A percentile compares a stretch with the other conserved stretches of the same genome.
Evolutionary conservation across 2,888 invertebrate species (phyloP).

Genomic region (Ypsolopha sequella): DNA sequence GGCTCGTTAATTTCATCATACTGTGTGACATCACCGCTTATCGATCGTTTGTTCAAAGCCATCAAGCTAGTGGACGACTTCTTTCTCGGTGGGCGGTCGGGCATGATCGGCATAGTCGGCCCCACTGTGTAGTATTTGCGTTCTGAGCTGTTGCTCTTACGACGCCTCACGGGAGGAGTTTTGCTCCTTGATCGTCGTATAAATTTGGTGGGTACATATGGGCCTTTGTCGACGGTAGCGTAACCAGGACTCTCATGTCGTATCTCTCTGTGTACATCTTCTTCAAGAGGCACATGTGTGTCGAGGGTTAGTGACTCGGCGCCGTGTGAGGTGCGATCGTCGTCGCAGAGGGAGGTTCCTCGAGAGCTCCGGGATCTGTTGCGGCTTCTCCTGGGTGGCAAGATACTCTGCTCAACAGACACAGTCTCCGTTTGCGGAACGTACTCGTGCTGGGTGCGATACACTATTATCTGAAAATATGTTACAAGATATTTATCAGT

Average conservation of each 20-base stretch:
- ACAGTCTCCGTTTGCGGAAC: slow-evolving; percentile 68
- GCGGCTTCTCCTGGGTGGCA: slow-evolving; percentile 67
- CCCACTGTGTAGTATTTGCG: slow-evolving; percentile 79
- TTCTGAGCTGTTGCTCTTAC: slow-evolving; percentile 64
- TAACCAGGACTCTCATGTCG: slow-evolving; percentile 75
- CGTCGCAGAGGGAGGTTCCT: slow-evolving; percentile 72
- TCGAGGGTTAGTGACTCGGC: slow-evolving; percentile 75
- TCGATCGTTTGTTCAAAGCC: slow-evolving; percentile 56
- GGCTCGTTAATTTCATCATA: slow-evolving; percentile 74
- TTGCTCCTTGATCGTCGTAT: slow-evolving; percentile 68
- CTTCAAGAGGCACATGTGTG: slow-evolving; percentile 38
- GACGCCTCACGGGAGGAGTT: slow-evolving; percentile 50
- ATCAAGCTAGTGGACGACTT: slow-evolving; percentile 69
- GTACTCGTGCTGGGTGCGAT: slow-evolving; percentile 76
- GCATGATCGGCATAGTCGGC: slow-evolving; percentile 48
- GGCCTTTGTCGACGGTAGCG: slow-evolving; percentile 81
- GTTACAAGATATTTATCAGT: slow-evolving; percentile 2
- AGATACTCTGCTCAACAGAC: slow-evolving; percentile 69
- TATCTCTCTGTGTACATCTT: slow-evolving; percentile 39
- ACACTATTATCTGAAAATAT: slow-evolving; percentile 72
- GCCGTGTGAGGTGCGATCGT: slow-evolving; percentile 79
- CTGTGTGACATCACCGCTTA: slow-evolving; percentile 60
- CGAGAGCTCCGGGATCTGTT: slow-evolving; percentile 69
- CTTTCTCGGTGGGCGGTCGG: slow-evolving; percentile 75
- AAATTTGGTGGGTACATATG: slow-evolving; percentile 73